phyloP scores from a whole-genome alignment of 1,140 invertebrate species.

The Leptinotarsa texana region DNA sequence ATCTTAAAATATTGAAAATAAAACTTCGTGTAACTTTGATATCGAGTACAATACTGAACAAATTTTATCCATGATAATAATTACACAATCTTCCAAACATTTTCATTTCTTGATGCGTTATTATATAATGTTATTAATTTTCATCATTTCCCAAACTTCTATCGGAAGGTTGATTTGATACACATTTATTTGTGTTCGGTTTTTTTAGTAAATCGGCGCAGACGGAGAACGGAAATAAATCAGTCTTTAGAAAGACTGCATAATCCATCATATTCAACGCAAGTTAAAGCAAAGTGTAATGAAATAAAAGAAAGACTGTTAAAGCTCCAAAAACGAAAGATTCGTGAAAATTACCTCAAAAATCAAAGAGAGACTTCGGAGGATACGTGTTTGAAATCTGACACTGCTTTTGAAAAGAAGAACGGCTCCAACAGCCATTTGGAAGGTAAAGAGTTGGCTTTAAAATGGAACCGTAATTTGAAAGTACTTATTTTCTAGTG shows the following conservation, averaged over 20 bases:
- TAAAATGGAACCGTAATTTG: not conserved
- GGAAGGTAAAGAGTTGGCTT: slow-evolving; percentile 60
- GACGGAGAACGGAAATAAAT: slow-evolving; percentile 37
- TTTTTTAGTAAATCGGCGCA: slow-evolving; percentile 31
- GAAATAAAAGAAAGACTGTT: slow-evolving; percentile 65
- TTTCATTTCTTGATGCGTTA: too few species aligned
- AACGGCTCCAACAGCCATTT: slow-evolving; percentile 72
- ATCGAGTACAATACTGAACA: too few species aligned
- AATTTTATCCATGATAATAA: too few species aligned
- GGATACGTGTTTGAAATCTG: slow-evolving; percentile 67
- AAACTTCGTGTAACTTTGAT: too few species aligned
- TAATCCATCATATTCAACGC: slow-evolving; percentile 59
- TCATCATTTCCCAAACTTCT: too few species aligned
- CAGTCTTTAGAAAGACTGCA: slow-evolving; percentile 51
- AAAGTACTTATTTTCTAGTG: slow-evolving; percentile 54
- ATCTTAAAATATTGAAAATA: too few species aligned
- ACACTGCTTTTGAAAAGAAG: slow-evolving; percentile 65
- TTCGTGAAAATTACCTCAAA: slow-evolving; percentile 65
- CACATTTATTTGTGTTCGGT: not conserved
- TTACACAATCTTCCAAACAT: too few species aligned
- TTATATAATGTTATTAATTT: too few species aligned
- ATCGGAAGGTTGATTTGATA: too few species aligned
- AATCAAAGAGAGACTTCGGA: slow-evolving; percentile 65
- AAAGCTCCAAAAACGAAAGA: slow-evolving; percentile 67
- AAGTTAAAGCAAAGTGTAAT: slow-evolving; percentile 63